phyloP scores from a whole-genome alignment of 2,797 vertebrate genomes.

The Todus mexicanus region DNA sequence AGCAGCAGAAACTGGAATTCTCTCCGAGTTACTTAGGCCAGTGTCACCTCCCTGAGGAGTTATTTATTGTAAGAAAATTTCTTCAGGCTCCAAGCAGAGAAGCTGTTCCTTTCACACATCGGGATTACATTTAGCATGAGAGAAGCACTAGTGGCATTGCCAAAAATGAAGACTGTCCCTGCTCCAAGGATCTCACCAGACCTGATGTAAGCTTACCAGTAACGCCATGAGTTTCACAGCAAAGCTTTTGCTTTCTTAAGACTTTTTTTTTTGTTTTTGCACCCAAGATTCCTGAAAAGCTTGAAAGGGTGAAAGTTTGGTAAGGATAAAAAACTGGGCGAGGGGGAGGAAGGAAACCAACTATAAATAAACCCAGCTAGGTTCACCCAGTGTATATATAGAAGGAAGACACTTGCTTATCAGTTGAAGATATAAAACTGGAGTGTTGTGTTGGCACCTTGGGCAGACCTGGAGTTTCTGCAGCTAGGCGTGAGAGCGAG shows the following conservation, averaged over 20 bases:
- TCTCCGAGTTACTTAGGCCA: not conserved
- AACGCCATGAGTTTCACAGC: not conserved
- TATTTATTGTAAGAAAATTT: not conserved
- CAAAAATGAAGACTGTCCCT: not conserved
- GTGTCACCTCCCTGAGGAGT: not conserved
- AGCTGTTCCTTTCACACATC: not conserved
- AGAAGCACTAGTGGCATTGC: not conserved
- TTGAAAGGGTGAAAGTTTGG: not conserved
- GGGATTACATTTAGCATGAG: not conserved
- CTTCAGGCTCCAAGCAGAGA: not conserved
- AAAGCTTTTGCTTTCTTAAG: not conserved
- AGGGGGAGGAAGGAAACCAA: not conserved
- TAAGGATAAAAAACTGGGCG: not conserved
- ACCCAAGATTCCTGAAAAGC: not conserved
- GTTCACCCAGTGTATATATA: not conserved
- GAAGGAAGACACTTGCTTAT: not conserved
- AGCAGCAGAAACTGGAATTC: not conserved
- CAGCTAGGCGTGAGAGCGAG: not conserved
- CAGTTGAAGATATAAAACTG: not conserved
- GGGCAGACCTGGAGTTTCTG: not conserved
- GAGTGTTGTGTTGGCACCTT: not conserved
- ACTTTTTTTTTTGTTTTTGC: not conserved
- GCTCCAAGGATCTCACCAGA: not conserved
- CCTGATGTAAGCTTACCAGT: not conserved
- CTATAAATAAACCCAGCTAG: not conserved